phyloP scores from a whole-genome alignment of 2,113 vertebrate genomes.

The Thermophis baileyi region DNA sequence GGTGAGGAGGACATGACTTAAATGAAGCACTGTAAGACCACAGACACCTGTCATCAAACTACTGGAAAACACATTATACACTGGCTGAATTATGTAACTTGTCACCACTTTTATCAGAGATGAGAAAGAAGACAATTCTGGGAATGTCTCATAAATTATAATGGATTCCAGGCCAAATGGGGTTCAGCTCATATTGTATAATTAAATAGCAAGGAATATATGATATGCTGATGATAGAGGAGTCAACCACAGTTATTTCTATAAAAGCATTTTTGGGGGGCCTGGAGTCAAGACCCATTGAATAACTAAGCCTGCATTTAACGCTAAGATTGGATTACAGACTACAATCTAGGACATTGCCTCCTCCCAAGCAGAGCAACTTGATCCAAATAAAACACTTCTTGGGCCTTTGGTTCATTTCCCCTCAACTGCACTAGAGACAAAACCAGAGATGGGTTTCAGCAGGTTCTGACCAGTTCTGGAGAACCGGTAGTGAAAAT shows the following conservation, averaged over 20 bases:
- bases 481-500: too few relatives aligned
- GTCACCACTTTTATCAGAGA: neutral
- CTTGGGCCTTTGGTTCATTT: fast-evolving
- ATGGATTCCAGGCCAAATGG: neutral
- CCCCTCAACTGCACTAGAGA: neutral
- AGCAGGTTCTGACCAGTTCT: too few relatives aligned
- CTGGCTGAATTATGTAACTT: neutral
- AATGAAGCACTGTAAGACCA: neutral
- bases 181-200: neutral
- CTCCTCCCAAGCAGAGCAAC: neutral
- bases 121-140: neutral
- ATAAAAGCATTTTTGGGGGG: neutral
- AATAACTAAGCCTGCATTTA: neutral
- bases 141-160: neutral
- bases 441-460: too few relatives aligned
- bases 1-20: neutral
- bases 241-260: neutral
- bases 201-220: neutral
- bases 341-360: neutral
- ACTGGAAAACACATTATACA: neutral
- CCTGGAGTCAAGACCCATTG: neutral
- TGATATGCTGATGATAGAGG: neutral
- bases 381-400: neutral
- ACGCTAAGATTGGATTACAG: neutral
- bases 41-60: neutral